Conservation (phyloP, 2,888 invertebrate species). For the Yponomeuta cagnagella region DNA sequence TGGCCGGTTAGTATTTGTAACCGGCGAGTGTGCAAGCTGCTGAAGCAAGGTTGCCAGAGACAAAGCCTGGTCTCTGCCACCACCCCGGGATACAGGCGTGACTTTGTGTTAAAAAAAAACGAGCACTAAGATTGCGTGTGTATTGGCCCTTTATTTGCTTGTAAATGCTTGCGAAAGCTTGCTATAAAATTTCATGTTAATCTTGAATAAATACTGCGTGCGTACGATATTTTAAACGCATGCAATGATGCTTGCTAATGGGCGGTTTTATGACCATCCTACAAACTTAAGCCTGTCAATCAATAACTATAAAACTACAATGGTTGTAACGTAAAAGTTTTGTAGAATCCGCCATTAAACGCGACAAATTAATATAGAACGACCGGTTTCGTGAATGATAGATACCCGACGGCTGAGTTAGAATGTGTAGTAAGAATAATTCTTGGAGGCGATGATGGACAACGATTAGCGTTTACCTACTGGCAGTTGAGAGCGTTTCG, state of each 20-base stretch:
- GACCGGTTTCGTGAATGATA: slow-evolving; percentile 13
- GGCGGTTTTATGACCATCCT: neutral
- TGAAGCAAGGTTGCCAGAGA: no score
- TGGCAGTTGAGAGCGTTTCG: slow-evolving; percentile 2
- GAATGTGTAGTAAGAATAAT: neutral
- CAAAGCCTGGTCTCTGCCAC: no score
- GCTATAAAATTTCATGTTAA: neutral
- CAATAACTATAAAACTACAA: neutral
- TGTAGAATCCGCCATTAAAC: slow-evolving; percentile 36
- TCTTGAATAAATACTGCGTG: neutral
- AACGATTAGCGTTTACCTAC: neutral
- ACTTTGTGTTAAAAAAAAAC: no score
- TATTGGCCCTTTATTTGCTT: neutral
- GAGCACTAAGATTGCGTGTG: no score
- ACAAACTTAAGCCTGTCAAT: neutral
- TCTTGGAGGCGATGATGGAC: slow-evolving; percentile 9
- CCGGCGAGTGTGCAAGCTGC: no score
- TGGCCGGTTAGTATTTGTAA: no score
- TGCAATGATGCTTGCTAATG: neutral
- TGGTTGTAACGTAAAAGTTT: slow-evolving; percentile 40
- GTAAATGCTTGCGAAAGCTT: neutral
- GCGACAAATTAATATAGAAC: slow-evolving; percentile 24
- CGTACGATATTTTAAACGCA: neutral
- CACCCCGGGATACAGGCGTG: no score
- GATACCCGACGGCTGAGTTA: slow-evolving; percentile 7